These are phyloP conservation scores for Trilocha varians DNA, from an alignment of 2,888 invertebrate genomes.

Conservation along the genomic window DNA sequence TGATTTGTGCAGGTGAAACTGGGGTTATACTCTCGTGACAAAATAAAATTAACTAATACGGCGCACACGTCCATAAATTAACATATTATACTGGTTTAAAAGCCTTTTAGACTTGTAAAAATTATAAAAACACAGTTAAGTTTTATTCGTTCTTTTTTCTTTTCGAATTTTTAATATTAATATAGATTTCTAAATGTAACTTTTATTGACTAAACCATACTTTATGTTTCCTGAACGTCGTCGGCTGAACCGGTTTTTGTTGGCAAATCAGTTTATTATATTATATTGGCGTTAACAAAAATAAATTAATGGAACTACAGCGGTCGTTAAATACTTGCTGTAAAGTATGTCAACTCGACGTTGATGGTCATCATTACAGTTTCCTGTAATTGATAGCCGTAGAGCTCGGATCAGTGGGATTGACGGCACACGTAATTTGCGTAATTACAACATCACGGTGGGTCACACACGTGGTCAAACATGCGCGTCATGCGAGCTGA, in stretches of 20 bases:
- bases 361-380: constrained; percentile 12
- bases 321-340: not conserved
- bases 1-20: not conserved
- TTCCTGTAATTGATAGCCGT: constrained; percentile 13
- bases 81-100: not conserved
- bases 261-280: not conserved
- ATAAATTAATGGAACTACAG: not conserved
- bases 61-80: not conserved
- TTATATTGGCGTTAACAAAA: not conserved
- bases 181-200: not conserved
- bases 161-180: not conserved
- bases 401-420: constrained; percentile 5
- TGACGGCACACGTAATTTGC: constrained; percentile 5
- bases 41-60: not conserved
- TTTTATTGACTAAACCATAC: not conserved
- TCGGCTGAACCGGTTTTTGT: not conserved
- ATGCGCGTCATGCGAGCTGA: not conserved
- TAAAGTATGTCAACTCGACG: constrained; percentile 1
- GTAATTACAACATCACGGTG: constrained; percentile 9
- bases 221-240: not conserved
- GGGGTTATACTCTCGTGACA: not conserved
- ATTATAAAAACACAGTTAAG: not conserved
- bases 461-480: constrained; percentile 3
- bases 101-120: not conserved
- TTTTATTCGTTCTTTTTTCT: not conserved